A percentile compares a stretch with the other conserved stretches of the same genome.
These are phyloP conservation scores for Euthynnus affinis DNA, from an alignment of 2,797 vertebrate species.

Conservation along the genomic window DNA sequence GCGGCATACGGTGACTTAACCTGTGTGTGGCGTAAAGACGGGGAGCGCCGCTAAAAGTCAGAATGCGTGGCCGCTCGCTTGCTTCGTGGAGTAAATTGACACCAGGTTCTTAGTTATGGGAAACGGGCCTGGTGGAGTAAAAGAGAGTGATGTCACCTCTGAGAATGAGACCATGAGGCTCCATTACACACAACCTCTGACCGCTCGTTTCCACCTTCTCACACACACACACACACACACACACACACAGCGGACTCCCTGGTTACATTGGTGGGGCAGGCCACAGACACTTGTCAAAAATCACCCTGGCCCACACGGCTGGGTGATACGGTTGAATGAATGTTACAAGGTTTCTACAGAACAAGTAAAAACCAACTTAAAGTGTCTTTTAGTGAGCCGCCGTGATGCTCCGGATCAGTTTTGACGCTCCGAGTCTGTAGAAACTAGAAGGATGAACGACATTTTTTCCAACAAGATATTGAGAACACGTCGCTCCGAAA, in stretches of 20 bases:
- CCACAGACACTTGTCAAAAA: constrained; percentile 25
- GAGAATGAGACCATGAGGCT: constrained; percentile 1
- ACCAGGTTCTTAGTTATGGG: constrained; percentile 47
- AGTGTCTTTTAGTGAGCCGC: too few relatives aligned
- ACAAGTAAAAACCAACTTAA: too few relatives aligned
- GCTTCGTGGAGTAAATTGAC: constrained; percentile 39
- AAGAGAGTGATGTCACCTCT: constrained; percentile 44
- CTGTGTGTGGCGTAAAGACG: constrained; percentile 28
- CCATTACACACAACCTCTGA: constrained; percentile 45
- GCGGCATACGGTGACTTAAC: constrained; percentile 53
- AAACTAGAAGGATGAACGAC: too few relatives aligned
- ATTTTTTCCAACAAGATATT: too few relatives aligned
- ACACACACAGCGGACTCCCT: too few relatives aligned
- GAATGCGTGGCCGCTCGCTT: constrained; percentile 8
- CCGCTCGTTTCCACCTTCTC: not conserved
- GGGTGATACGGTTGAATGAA: not conserved
- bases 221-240: too few relatives aligned
- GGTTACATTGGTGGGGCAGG: not conserved
- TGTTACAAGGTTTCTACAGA: not conserved
- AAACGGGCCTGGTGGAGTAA: constrained; percentile 23
- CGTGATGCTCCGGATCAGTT: too few relatives aligned
- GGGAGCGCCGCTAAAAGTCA: not conserved
- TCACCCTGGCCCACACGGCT: not conserved
- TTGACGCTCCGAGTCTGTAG: too few relatives aligned
- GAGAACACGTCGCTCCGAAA: too few relatives aligned